Conservation (phyloP, 2,797 vertebrate species). For the Choloepus didactylus region DNA sequence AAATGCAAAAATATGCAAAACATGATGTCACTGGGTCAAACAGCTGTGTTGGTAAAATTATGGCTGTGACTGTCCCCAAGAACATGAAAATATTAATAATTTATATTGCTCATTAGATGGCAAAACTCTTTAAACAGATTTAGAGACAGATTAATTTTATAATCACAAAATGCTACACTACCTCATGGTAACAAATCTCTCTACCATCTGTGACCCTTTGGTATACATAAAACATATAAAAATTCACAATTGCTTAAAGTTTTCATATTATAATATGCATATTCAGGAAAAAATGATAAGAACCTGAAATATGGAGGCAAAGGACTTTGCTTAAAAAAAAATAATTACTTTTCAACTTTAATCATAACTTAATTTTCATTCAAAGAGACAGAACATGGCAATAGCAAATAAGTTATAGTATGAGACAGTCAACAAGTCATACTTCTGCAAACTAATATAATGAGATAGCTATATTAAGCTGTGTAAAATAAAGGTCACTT, state of each 20-base stretch:
- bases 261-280: constrained; percentile 68
- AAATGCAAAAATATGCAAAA: constrained; percentile 90
- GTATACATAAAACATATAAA: constrained; percentile 83
- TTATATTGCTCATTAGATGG: constrained; percentile 88
- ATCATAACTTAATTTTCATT: constrained; percentile 69
- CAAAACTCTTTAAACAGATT: constrained; percentile 89
- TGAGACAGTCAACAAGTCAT: constrained; percentile 83
- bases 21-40: constrained; percentile 90
- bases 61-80: constrained; percentile 86
- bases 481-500: constrained; percentile 76
- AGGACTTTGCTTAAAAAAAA: constrained; percentile 5
- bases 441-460: constrained; percentile 74
- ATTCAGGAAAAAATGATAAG: constrained; percentile 44
- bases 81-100: constrained; percentile 90
- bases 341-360: constrained; percentile 62
- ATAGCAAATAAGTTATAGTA: constrained; percentile 70
- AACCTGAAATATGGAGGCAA: constrained; percentile 46
- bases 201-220: constrained; percentile 86
- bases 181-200: constrained; percentile 86
- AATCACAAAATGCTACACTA: constrained; percentile 87
- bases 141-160: constrained; percentile 88
- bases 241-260: constrained; percentile 75
- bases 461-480: constrained; percentile 28
- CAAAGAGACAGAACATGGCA: constrained; percentile 48
- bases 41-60: constrained; percentile 89